Evolutionary conservation across 2,888 invertebrate genomes (phyloP).

Genomic region (Pinctada fucata): DNA sequence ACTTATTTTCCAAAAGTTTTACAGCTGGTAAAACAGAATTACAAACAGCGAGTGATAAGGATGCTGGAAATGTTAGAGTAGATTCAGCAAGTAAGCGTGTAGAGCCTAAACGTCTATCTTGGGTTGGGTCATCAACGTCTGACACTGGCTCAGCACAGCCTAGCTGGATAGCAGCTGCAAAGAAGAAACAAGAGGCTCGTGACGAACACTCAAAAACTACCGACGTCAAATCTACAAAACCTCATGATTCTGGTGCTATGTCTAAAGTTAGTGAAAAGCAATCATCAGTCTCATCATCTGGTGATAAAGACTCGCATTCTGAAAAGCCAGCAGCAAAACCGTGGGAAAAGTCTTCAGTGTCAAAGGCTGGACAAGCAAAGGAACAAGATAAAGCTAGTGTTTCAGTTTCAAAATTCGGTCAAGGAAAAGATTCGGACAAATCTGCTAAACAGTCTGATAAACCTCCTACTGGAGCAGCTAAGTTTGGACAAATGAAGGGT

Average conservation of each 20-base stretch:
- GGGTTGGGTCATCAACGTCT: not conserved
- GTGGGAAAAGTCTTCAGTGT: not conserved
- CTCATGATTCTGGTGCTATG: conserved; percentile 21
- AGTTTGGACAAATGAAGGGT: conserved; percentile 16
- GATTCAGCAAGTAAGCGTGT: conserved; percentile 2
- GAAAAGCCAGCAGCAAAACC: not conserved
- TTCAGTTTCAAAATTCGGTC: not conserved
- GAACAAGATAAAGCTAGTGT: conserved; percentile 16
- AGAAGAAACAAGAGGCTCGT: conserved; percentile 20
- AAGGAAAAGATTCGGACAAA: not conserved
- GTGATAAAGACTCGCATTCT: not conserved
- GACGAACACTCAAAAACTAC: conserved; percentile 18
- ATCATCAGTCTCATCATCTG: conserved; percentile 1
- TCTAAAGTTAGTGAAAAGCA: conserved; percentile 4
- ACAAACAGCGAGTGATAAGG: not conserved
- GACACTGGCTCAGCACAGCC: conserved; percentile 14
- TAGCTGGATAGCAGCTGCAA: conserved; percentile 28
- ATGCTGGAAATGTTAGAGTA: not conserved
- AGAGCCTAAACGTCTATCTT: conserved; percentile 21
- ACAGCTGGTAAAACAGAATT: not conserved
- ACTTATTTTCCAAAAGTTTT: conserved; percentile 17
- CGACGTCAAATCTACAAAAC: conserved; percentile 13
- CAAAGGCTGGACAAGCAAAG: conserved; percentile 3
- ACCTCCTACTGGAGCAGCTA: not conserved
- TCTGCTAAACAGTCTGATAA: not conserved